Percentiles rank a stretch among this genome's conserved stretches.
phyloP scores from a whole-genome alignment of 2,888 invertebrate species.

The Sphaeridia pumilis region DNA sequence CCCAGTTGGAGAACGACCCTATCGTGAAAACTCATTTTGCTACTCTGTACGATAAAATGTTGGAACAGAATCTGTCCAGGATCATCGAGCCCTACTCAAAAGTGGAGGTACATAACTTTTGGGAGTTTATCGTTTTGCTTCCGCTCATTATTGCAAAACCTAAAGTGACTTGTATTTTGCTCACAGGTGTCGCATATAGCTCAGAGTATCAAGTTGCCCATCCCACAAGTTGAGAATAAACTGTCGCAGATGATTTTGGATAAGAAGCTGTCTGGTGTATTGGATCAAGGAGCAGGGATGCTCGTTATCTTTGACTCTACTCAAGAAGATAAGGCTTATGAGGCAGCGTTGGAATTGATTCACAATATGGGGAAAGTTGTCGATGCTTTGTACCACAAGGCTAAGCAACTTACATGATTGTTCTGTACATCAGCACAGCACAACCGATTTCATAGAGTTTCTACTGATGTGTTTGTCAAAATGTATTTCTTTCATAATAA shows the following conservation, averaged over 20 bases:
- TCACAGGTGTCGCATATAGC: slow-evolving; percentile 62
- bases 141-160: background rate
- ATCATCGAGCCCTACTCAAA: slow-evolving; percentile 98
- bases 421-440: no score
- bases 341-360: slow-evolving; percentile 91
- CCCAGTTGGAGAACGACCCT: slow-evolving; percentile 85
- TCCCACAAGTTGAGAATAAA: slow-evolving; percentile 92
- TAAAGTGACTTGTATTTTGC: background rate
- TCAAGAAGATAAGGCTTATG: slow-evolving; percentile 90
- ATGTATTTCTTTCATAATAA: no score
- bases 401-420: slow-evolving; percentile 87
- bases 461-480: no score
- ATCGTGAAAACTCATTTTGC: slow-evolving; percentile 88
- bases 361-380: slow-evolving; percentile 99
- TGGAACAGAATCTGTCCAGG: slow-evolving; percentile 96
- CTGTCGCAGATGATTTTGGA: slow-evolving; percentile 99
- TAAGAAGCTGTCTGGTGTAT: slow-evolving; percentile 89
- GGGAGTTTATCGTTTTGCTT: background rate
- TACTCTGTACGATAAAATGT: slow-evolving; percentile 92
- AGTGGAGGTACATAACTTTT: slow-evolving; percentile 55
- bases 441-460: background rate
- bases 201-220: slow-evolving; percentile 74
- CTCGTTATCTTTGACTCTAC: slow-evolving; percentile 95
- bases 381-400: slow-evolving; percentile 97
- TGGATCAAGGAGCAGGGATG: slow-evolving; percentile 97